Conservation (phyloP, 2,113 vertebrate species). For the Thalassoma bifasciatum region DNA sequence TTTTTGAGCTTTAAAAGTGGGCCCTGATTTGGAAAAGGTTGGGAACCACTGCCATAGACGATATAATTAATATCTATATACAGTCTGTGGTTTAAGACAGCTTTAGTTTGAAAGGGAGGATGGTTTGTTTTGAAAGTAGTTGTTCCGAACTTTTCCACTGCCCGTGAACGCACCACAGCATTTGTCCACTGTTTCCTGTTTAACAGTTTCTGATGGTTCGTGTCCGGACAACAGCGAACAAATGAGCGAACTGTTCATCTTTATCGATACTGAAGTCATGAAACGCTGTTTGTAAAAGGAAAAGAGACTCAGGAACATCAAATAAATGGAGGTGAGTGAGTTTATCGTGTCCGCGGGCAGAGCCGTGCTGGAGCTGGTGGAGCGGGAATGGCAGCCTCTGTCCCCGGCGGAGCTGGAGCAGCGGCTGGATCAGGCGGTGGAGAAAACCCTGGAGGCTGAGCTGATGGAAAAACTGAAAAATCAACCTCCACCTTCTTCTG, state of each 20-base stretch:
- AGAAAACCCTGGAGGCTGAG: constrained; percentile 78
- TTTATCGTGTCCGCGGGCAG: constrained; percentile 70
- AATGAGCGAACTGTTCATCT: background rate
- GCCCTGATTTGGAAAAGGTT: too few relatives aligned
- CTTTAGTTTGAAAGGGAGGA: too few relatives aligned
- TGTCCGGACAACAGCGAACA: fast-evolving
- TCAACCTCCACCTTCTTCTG: constrained; percentile 17
- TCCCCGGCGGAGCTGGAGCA: constrained; percentile 78
- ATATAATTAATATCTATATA: too few relatives aligned
- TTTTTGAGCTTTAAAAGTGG: too few relatives aligned
- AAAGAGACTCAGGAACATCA: background rate
- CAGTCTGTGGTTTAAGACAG: too few relatives aligned
- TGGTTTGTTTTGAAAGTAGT: background rate
- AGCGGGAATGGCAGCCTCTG: constrained; percentile 82
- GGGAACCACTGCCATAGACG: too few relatives aligned
- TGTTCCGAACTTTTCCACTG: background rate
- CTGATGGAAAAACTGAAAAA: constrained; percentile 51
- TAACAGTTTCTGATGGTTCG: fast-evolving
- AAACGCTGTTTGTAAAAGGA: background rate
- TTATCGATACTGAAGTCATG: background rate
- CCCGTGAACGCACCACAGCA: constrained; percentile 45
- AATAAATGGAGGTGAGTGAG: constrained; percentile 35
- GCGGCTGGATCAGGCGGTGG: constrained; percentile 80
- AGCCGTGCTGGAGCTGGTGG: constrained; percentile 78
- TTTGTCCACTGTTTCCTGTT: constrained; percentile 22